phyloP scores from a whole-genome alignment of 2,888 invertebrate species.

The Lymantria dispar region DNA sequence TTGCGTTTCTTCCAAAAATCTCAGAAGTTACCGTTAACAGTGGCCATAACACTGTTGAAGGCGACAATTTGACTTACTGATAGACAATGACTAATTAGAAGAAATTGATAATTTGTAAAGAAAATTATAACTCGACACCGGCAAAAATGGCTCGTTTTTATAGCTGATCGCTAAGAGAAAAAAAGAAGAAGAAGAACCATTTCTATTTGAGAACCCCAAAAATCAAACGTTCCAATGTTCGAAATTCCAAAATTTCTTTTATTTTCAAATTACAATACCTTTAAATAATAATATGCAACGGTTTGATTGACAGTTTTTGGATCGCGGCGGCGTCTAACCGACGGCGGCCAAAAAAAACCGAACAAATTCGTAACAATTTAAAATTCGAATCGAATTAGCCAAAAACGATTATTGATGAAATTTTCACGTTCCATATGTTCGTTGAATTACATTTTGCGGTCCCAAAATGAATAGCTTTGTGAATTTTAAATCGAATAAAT shows the following conservation, averaged over 20 bases:
- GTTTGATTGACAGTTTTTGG: constrained; percentile 41
- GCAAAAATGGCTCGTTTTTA: too few species aligned
- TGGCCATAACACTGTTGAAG: too few species aligned
- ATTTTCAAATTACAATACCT: constrained; percentile 39
- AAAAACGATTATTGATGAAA: constrained; percentile 72
- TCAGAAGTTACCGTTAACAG: too few species aligned
- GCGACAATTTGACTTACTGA: too few species aligned
- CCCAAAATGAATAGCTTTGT: constrained; percentile 26
- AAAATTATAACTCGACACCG: too few species aligned
- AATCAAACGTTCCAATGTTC: constrained; percentile 28
- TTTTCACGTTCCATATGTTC: constrained; percentile 75
- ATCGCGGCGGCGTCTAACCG: constrained; percentile 32
- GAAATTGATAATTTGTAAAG: too few species aligned
- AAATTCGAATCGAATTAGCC: constrained; percentile 71
- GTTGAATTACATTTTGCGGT: constrained; percentile 46
- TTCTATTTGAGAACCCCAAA: constrained; percentile 21
- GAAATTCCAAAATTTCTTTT: constrained; percentile 36
- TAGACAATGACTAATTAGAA: too few species aligned
- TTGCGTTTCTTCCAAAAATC: too few species aligned
- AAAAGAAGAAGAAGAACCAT: too few species aligned
- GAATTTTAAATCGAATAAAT: constrained; percentile 21
- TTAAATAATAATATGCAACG: constrained; percentile 40
- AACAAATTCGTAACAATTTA: constrained; percentile 38
- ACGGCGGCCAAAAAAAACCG: constrained; percentile 32
- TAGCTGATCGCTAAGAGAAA: too few species aligned